Evolutionary conservation across 2,888 invertebrate genomes (phyloP).

Genomic region (Teleogryllus oceanicus): DNA sequence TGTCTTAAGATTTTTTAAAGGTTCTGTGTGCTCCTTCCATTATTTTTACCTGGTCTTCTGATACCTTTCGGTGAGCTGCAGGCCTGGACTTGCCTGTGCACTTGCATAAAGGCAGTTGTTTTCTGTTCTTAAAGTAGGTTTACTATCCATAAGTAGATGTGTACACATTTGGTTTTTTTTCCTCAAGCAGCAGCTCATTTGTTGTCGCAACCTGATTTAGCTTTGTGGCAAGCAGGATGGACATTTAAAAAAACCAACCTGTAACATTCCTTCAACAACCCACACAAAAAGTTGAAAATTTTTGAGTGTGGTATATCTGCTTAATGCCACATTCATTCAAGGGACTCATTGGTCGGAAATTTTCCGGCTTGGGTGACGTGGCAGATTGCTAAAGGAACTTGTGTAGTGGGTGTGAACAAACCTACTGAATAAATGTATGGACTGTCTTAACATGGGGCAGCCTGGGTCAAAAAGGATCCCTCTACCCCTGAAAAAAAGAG

Average conservation of each 20-base stretch:
- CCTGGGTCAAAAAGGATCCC: slow-evolving; percentile 11
- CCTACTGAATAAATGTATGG: slow-evolving; percentile 18
- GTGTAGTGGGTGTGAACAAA: slow-evolving; percentile 21
- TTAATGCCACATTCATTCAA: slow-evolving; percentile 31
- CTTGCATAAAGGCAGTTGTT: slow-evolving; percentile 26
- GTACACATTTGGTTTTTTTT: slow-evolving; percentile 4
- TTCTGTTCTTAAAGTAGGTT: slow-evolving; percentile 29
- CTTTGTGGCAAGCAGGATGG: slow-evolving; percentile 38
- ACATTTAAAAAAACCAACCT: slow-evolving; percentile 32
- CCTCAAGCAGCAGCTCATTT: slow-evolving; percentile 28
- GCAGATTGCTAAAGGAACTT: slow-evolving; percentile 26
- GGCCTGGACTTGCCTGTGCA: slow-evolving; percentile 25
- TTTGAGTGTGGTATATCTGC: slow-evolving; percentile 33
- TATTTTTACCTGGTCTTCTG: slow-evolving; percentile 33
- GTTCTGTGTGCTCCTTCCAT: slow-evolving; percentile 38
- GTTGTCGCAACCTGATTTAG: slow-evolving; percentile 36
- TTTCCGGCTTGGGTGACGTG: slow-evolving; percentile 28
- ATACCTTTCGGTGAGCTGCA: slow-evolving; percentile 28
- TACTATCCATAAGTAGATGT: slow-evolving; percentile 28
- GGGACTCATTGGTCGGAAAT: slow-evolving; percentile 25
- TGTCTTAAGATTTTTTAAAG: slow-evolving; percentile 37
- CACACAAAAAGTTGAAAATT: slow-evolving; percentile 36
- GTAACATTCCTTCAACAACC: slow-evolving; percentile 39
- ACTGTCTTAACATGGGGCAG: slow-evolving; percentile 19
- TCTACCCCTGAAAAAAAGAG: slow-evolving; percentile 18